phyloP scores from a whole-genome alignment of 2,113 vertebrate genomes.

The Istiophorus platypterus region DNA sequence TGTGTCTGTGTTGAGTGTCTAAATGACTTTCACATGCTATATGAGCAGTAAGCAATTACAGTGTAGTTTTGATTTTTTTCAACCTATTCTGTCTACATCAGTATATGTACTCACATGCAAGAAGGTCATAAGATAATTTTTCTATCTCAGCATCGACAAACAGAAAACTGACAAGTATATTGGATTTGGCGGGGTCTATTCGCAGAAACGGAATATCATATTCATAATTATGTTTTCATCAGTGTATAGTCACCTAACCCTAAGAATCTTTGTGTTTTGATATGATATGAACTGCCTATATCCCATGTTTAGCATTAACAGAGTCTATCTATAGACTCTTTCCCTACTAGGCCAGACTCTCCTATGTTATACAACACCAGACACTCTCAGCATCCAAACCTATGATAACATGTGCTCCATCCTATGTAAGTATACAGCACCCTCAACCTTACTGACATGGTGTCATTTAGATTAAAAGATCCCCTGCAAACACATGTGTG shows the following conservation, averaged over 20 bases:
- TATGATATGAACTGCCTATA: neutral
- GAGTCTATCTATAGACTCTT: no score
- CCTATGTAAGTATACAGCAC: neutral
- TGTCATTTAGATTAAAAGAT: neutral
- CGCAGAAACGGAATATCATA: no score
- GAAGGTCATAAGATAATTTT: neutral
- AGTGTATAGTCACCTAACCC: no score
- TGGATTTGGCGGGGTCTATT: no score
- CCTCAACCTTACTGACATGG: neutral
- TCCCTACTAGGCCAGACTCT: neutral
- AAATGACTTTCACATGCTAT: neutral
- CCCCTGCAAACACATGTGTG: neutral
- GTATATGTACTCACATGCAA: neutral
- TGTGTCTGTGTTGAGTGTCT: neutral
- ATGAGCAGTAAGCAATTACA: no score
- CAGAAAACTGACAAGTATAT: neutral
- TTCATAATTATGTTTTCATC: no score
- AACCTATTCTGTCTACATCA: neutral
- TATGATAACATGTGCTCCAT: neutral
- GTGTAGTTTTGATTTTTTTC: neutral
- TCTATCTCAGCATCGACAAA: slow-evolving; percentile 8
- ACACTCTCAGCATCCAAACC: neutral
- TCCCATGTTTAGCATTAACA: no score
- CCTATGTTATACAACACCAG: neutral
- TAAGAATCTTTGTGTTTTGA: no score